Conservation (phyloP, 2,888 invertebrate genomes). For the Zaprionus lineosus region DNA sequence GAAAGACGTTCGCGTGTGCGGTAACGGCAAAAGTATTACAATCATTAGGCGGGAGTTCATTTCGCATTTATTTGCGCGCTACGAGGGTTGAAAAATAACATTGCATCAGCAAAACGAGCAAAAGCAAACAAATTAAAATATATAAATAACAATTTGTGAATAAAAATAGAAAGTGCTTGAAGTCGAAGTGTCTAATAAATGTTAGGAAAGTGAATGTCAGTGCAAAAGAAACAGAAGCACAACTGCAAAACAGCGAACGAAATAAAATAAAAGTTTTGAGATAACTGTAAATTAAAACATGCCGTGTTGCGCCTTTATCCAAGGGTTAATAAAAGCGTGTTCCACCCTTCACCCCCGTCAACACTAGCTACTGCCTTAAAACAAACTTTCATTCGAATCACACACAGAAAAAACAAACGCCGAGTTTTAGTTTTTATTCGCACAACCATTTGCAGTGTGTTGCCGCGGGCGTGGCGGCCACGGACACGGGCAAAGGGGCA, state of each 20-base stretch:
- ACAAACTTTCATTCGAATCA: conserved; percentile 52
- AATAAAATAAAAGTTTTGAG: conserved; percentile 16
- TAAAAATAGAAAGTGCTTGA: conserved; percentile 2
- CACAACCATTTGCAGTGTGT: conserved; percentile 31
- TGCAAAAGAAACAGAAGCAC: not conserved
- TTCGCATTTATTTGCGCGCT: conserved; percentile 2
- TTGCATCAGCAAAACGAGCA: conserved; percentile 22
- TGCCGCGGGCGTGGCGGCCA: conserved; percentile 51
- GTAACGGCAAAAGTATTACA: conserved; percentile 65
- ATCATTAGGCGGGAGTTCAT: too few relatives aligned
- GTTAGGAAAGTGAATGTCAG: too few relatives aligned
- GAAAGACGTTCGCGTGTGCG: conserved; percentile 72
- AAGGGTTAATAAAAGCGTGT: conserved; percentile 28
- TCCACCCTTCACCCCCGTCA: conserved; percentile 23
- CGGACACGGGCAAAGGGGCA: conserved; percentile 12
- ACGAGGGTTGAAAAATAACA: conserved; percentile 46
- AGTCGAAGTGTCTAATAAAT: conserved; percentile 1
- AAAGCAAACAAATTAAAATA: conserved; percentile 13
- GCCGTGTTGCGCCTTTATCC: conserved; percentile 53
- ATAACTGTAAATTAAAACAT: conserved; percentile 41
- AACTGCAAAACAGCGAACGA: conserved; percentile 1
- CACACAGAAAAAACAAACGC: conserved; percentile 44
- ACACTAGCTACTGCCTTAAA: conserved; percentile 7
- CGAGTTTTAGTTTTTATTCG: conserved; percentile 68
- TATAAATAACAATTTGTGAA: conserved; percentile 1